Evolutionary conservation across 2,113 vertebrate species (phyloP).

Genomic region (Mastomys natalensis): DNA sequence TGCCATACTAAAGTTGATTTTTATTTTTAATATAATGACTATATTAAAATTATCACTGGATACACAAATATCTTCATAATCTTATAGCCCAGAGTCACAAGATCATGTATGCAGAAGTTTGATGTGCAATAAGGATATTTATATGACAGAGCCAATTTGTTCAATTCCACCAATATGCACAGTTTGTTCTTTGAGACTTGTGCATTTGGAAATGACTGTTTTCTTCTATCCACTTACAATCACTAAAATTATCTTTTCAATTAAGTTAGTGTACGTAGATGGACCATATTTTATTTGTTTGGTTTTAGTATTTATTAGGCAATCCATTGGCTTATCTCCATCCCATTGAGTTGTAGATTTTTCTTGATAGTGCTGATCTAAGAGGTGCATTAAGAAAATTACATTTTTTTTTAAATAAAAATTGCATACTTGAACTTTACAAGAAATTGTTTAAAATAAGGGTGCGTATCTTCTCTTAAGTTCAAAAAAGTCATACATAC

Average conservation of each 20-base stretch:
- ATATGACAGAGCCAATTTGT: background rate
- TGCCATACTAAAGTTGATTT: background rate
- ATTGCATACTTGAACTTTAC: constrained; percentile 58
- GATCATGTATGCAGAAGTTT: background rate
- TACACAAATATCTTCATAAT: background rate
- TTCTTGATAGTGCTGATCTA: background rate
- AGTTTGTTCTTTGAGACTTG: background rate
- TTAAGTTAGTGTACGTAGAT: background rate
- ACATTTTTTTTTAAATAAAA: constrained; percentile 59
- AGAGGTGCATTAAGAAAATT: constrained; percentile 34
- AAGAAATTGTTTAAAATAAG: constrained; percentile 61
- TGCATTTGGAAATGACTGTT: background rate
- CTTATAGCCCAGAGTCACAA: background rate
- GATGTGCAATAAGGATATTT: background rate
- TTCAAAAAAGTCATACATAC: constrained; percentile 52
- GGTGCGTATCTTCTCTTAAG: constrained; percentile 67
- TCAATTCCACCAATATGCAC: background rate
- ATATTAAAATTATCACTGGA: background rate
- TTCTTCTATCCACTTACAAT: background rate
- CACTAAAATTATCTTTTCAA: constrained; percentile 25
- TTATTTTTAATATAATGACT: background rate
- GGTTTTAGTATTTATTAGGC: background rate
- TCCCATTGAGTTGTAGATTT: constrained; percentile 6
- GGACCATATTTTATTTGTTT: background rate
- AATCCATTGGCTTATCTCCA: background rate